These are phyloP conservation scores for Aurelia aurita complex sp. Pacific DNA, from an alignment of 30 jellyfish, hydroid and myxozoan species.

Conservation along the genomic window DNA sequence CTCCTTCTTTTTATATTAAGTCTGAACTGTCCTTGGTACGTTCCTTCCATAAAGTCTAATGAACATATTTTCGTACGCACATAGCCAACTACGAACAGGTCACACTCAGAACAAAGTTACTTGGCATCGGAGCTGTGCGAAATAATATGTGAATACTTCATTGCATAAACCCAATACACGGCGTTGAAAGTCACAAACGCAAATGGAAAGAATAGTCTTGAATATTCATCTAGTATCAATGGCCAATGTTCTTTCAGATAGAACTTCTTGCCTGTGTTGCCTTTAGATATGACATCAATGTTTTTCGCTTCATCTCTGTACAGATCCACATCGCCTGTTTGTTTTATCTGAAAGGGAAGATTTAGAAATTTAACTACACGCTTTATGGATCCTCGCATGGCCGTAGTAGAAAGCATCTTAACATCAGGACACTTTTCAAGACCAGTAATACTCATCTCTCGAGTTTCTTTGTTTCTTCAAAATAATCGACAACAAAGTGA, in stretches of 20 bases:
- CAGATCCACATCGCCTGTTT: slow-evolving; percentile 54
- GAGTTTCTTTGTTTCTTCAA: no score
- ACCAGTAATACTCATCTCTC: no score
- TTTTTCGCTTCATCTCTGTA: slow-evolving; percentile 33
- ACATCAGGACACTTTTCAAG: no score
- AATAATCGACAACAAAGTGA: no score
- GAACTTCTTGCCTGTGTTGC: slow-evolving; percentile 46
- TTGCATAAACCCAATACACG: slow-evolving; percentile 67
- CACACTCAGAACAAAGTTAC: neutral
- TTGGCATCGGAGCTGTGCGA: slow-evolving; percentile 18
- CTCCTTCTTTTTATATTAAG: no score
- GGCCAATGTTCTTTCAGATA: slow-evolving; percentile 92
- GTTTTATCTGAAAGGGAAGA: slow-evolving; percentile 18
- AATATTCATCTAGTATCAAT: slow-evolving; percentile 61
- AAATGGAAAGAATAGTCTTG: slow-evolving; percentile 77
- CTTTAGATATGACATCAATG: slow-evolving; percentile 28
- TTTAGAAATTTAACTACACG: no score
- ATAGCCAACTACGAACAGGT: no score
- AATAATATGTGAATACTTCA: slow-evolving; percentile 30
- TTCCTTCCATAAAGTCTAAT: no score
- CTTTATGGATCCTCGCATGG: no score
- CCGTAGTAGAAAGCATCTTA: no score
- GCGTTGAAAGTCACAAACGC: slow-evolving; percentile 63
- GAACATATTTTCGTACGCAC: no score
- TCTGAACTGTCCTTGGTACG: no score